Base-by-base conservation (phyloP, 2,888 invertebrate genomes). In the Synergus gifuensis region DNA sequence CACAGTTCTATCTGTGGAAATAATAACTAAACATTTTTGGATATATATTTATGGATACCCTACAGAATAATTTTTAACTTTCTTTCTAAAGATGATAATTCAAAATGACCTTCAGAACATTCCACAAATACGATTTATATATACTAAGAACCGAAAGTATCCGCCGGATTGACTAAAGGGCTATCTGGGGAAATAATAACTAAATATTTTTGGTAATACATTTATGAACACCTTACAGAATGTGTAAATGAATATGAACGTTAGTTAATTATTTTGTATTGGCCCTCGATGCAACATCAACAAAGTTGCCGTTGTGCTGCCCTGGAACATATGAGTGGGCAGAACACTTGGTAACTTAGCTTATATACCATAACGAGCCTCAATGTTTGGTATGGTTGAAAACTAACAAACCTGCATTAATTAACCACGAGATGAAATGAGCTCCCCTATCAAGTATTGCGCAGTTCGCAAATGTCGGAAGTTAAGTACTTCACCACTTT, bases 351-450 rank as follows among this genome's bases (percentile, higher is more conserved):
- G 42, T 62, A 76, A 60, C 62, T 40, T 60, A 46, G 62, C 79
- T 40, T 42, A 54, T 36, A 66, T 67, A 62, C 67, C 40, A 44
- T 77, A 79, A 76, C 69, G 64, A 81, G 62, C 80, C 80, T 60
- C 4, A n/a, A 64, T 62, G 77, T 69, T 77, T 78, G 79, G 77
- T 80, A 79, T 80, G 83, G 58, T 67, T 80, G 81, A 82, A 83
- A 86, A 84, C 86, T 85, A 85, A 87, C 86, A 87, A 89, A 87
- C 83, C 85, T 86, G 88, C 85, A 87, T 87, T 89, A 89, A 89
- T 89, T 89, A 89, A 84, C 86, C 83, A 78, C 83, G 76, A 78
- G 81, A 81, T 77, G 69, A 66, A 78, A 77, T 82, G 67, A 64
- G 60, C 22, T 60, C 5, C 18, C 60, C 9, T 22, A 22, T 60